phyloP scores from a whole-genome alignment of 2,888 invertebrate genomes.

The Zygaena filipendulae region DNA sequence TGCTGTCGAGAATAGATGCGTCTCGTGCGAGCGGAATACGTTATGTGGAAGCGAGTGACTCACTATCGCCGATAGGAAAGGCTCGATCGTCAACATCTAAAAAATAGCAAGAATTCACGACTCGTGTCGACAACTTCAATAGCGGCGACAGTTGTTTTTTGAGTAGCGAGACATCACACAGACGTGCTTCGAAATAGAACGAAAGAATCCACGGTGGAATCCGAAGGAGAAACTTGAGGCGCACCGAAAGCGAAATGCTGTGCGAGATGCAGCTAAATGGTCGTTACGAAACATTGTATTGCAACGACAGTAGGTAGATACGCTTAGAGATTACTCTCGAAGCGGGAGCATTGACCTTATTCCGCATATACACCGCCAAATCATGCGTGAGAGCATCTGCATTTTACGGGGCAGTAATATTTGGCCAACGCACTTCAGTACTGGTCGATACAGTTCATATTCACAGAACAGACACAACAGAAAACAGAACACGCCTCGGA shows the following conservation, averaged over 20 bases:
- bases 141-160: slow-evolving; percentile 31
- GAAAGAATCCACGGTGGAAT: slow-evolving; percentile 28
- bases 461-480: slow-evolving; percentile 40
- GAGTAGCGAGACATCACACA: slow-evolving; percentile 19
- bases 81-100: slow-evolving; percentile 26
- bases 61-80: slow-evolving; percentile 28
- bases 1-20: slow-evolving; percentile 43
- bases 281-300: slow-evolving; percentile 56
- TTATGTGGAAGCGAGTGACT: slow-evolving; percentile 41
- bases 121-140: slow-evolving; percentile 34
- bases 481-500: slow-evolving; percentile 38
- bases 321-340: slow-evolving; percentile 43
- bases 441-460: slow-evolving; percentile 43
- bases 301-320: too few relatives aligned
- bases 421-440: slow-evolving; percentile 27
- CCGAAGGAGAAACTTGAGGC: slow-evolving; percentile 28
- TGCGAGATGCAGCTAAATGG: too few relatives aligned
- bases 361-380: slow-evolving; percentile 62
- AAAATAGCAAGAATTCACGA: slow-evolving; percentile 38
- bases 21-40: slow-evolving; percentile 41
- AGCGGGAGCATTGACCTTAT: slow-evolving; percentile 61
- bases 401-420: slow-evolving; percentile 30
- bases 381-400: slow-evolving; percentile 56
- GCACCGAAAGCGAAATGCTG: slow-evolving; percentile 50
- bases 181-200: slow-evolving; percentile 35